Evolutionary conservation across 2,113 vertebrate genomes (phyloP), one percentile per base, ranked within the genome.

Genomic region (Prietella phreatophila): DNA sequence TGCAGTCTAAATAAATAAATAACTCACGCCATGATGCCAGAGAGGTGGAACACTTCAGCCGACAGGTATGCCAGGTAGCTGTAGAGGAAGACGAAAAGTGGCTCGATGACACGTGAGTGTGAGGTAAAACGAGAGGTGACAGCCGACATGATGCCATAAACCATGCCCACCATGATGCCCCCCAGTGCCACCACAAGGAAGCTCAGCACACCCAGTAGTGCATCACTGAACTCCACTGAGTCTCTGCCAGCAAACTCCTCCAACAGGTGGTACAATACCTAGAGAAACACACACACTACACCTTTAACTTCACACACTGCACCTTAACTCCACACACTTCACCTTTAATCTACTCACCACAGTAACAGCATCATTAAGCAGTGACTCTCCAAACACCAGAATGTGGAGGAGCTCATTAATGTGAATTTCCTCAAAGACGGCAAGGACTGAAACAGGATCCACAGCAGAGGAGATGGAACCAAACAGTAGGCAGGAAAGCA

Each of bases 51-150:
- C 92, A 98, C 94, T 94, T 99, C 98, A 0, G 98, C 97, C 0
- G 97, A 99, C 83, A 99, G 96, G 76, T 99, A 99, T 0, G 98
- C 98, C 97, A 99, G 98, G 95, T 98, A 99, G 94, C 98, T 99
- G 96, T 98, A 99, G 88, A 99, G 97, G 95, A 99, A 99, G 84
- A 99, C 97, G 88, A 99, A 99, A 85, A 99, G 97, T 0, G 98
- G 98, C 94, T 99, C 98, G 89, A 99, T 99, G 95, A 99, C 98
- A 0, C 98, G 96, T 36, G 97, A 96, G 93, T 97, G 97, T 2
- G 96, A 94, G 13, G 98, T 99, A 94, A 99, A 99, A 83, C 97
- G 96, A 20, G 98, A 99, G 0, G 98, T 99, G 93, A 99, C 97
- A 91, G 98, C 98, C 0, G 96, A 96, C 50, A 98, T 93, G 85